Conservation (phyloP, 2,797 vertebrate genomes). For the Eidolon dupreanum region DNA sequence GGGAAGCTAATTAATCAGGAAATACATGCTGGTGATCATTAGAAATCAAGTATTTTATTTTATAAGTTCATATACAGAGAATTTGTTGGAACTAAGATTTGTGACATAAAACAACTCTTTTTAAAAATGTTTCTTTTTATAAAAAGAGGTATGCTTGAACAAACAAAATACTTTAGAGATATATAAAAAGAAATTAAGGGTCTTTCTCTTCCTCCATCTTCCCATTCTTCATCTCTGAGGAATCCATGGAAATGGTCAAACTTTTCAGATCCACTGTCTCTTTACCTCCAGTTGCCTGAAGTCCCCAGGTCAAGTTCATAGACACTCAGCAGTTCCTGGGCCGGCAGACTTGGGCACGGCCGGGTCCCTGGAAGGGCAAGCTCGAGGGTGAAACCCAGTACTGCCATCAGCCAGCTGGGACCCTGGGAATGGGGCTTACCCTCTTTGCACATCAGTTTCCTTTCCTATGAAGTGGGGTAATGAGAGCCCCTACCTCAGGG, state of each 20-base stretch:
- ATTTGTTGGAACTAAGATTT: background rate
- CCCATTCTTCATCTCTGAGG: background rate
- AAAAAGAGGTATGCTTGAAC: background rate
- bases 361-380: background rate
- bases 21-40: background rate
- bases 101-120: background rate
- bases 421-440: background rate
- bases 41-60: constrained; percentile 22
- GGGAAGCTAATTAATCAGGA: background rate
- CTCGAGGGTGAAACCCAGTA: background rate
- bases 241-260: background rate
- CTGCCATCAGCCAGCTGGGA: background rate
- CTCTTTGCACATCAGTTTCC: background rate
- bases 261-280: background rate
- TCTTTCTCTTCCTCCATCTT: background rate
- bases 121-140: background rate
- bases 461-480: background rate
- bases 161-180: background rate
- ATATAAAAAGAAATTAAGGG: background rate
- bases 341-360: too few species aligned
- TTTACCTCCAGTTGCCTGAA: background rate
- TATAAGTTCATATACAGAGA: background rate
- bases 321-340: background rate
- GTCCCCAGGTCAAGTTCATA: fast-evolving
- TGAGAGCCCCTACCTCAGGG: background rate